phyloP scores from a whole-genome alignment of 2,113 vertebrate genomes.

The Amazona vittata region DNA sequence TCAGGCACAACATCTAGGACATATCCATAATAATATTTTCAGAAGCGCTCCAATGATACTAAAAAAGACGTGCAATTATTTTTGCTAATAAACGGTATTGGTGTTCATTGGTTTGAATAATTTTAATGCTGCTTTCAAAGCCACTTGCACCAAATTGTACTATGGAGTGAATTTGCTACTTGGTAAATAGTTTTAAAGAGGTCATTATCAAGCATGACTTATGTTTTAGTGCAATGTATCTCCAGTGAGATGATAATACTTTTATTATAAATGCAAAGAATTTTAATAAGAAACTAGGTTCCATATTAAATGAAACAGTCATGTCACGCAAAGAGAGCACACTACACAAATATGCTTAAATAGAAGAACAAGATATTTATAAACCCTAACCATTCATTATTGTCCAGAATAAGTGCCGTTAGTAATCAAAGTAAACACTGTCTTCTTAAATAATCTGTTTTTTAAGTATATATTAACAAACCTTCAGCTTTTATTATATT shows the following conservation, averaged over 20 bases:
- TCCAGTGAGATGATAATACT: not conserved
- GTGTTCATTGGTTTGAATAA: not conserved
- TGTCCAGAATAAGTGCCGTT: not conserved
- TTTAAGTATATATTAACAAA: not conserved
- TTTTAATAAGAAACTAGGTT: not conserved
- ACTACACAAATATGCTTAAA: not conserved
- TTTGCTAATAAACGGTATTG: not conserved
- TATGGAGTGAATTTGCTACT: not conserved
- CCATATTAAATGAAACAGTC: not conserved
- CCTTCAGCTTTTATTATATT: not conserved
- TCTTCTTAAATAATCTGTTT: not conserved
- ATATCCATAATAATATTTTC: not conserved
- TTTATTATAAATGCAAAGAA: not conserved
- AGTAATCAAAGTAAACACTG: not conserved
- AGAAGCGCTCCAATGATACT: not conserved
- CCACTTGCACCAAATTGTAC: not conserved
- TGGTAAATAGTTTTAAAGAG: not conserved
- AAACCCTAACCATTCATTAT: not conserved
- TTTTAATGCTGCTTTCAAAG: not conserved
- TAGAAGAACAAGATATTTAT: not conserved
- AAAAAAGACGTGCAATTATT: not conserved
- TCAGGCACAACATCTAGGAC: not conserved
- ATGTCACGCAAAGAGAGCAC: fast-evolving
- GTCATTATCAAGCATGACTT: not conserved
- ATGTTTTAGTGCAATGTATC: not conserved